Conservation (phyloP, 2,797 vertebrate genomes). For the Microhierax caerulescens region DNA sequence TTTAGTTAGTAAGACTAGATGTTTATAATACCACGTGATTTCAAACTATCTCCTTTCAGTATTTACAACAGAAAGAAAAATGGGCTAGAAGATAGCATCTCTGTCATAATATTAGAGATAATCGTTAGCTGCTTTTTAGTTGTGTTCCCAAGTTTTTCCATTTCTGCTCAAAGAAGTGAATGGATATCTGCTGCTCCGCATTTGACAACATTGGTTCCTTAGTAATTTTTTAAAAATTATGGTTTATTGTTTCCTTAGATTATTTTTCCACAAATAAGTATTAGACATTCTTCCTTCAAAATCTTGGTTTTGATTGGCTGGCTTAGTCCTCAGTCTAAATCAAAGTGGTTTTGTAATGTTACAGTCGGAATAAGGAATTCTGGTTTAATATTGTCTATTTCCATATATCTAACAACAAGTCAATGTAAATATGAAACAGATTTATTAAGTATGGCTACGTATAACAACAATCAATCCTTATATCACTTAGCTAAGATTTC, state of each 20-base stretch:
- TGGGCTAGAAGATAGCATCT: neutral
- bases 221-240: neutral
- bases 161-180: neutral
- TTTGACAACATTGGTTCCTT: neutral
- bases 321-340: neutral
- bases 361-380: neutral
- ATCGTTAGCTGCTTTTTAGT: neutral
- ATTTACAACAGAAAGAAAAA: neutral
- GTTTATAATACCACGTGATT: neutral
- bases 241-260: neutral
- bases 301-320: neutral
- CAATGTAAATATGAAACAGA: neutral
- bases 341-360: neutral
- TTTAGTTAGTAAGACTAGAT: neutral
- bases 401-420: neutral
- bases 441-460: neutral
- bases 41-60: neutral
- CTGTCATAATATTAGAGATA: neutral
- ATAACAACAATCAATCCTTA: too few species aligned
- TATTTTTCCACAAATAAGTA: neutral
- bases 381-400: neutral
- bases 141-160: neutral
- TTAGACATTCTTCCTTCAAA: neutral
- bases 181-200: neutral
- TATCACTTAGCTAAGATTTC: too few species aligned